Conservation (phyloP, 2,113 vertebrate species). For the Brevimyrus niger region DNA sequence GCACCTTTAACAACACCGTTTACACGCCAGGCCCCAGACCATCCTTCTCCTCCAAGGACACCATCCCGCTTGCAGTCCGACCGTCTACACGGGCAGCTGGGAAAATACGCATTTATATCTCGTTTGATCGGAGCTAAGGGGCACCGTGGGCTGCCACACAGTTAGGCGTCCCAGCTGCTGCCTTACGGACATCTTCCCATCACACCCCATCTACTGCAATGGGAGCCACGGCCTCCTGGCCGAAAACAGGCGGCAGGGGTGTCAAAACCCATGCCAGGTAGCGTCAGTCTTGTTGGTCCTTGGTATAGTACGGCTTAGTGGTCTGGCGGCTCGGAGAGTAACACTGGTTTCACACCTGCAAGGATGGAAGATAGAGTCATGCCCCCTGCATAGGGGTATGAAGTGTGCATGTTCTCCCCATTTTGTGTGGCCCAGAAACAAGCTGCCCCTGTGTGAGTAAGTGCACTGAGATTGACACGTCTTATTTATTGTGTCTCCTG, state of each 20-base stretch:
- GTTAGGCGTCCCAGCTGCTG: background rate
- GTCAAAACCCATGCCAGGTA: background rate
- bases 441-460: background rate
- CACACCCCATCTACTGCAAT: background rate
- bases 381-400: background rate
- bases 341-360: background rate
- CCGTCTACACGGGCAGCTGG: background rate
- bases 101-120: background rate
- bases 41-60: conserved; percentile 50
- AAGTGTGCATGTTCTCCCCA: background rate
- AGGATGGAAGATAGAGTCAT: background rate
- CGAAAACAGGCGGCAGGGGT: background rate
- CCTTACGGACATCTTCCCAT: background rate
- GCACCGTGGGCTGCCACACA: background rate
- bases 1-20: conserved; percentile 58
- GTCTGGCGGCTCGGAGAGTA: background rate
- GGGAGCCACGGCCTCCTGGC: background rate
- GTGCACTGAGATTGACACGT: background rate
- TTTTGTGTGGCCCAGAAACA: background rate
- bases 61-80: conserved; percentile 15
- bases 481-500: background rate
- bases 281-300: background rate
- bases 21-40: conserved; percentile 55
- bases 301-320: background rate
- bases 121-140: background rate